Evolutionary conservation across 2,888 invertebrate species (phyloP).

Genomic region (Xanthorhoe spadicearia): DNA sequence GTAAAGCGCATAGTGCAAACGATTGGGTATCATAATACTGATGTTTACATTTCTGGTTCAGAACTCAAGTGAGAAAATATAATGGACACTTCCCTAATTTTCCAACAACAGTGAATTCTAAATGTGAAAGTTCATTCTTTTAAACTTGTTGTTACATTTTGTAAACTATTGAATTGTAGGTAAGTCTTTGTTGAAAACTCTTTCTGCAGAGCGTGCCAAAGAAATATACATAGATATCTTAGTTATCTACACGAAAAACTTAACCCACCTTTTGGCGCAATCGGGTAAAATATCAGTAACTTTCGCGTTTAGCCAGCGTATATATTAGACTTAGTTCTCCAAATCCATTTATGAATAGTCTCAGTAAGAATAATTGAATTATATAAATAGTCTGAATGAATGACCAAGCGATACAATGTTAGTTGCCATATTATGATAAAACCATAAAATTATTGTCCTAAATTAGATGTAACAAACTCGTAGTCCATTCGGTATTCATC

Average conservation of each 20-base stretch:
- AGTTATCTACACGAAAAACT: no score
- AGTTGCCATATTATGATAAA: slow-evolving; percentile 35
- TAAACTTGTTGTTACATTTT: neutral
- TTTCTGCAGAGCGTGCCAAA: no score
- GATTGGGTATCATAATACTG: neutral
- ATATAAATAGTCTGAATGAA: slow-evolving; percentile 20
- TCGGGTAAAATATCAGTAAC: no score
- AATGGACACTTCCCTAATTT: slow-evolving; percentile 21
- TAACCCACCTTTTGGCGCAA: no score
- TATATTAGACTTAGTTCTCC: no score
- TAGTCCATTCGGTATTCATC: slow-evolving; percentile 14
- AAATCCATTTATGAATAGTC: no score
- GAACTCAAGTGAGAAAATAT: slow-evolving; percentile 12
- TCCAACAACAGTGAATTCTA: neutral
- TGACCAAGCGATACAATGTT: slow-evolving; percentile 30
- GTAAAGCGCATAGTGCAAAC: no score
- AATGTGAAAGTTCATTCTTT: no score
- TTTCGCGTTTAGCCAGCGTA: no score
- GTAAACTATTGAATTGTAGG: neutral
- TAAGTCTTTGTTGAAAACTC: no score
- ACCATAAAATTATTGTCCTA: slow-evolving; percentile 13
- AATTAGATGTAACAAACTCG: slow-evolving; percentile 5
- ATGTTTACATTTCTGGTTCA: slow-evolving; percentile 14
- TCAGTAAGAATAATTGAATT: neutral
- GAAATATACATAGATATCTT: no score